A percentile compares a stretch with the other conserved stretches of the same genome.
Conservation (phyloP, 2,797 vertebrate genomes). For the Discoglossus pictus region DNA sequence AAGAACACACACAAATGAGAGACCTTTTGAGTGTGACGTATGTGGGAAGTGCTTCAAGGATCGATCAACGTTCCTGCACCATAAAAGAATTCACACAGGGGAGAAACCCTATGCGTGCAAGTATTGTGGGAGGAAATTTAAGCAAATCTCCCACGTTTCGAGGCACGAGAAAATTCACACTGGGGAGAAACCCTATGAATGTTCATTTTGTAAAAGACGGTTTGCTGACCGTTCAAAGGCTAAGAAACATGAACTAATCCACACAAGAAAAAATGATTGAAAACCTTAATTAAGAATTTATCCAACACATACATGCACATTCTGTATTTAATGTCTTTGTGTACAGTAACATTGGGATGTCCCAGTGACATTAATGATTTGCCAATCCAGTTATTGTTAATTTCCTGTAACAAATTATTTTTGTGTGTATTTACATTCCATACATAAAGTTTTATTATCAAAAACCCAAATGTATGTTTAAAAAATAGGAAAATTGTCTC, state of each 20-base stretch:
- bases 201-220: conserved; percentile 8
- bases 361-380: too few species aligned
- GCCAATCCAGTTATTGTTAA: too few species aligned
- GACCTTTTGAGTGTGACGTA: conserved; percentile 52
- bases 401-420: too few species aligned
- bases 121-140: conserved; percentile 41
- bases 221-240: conserved; percentile 35
- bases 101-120: conserved; percentile 46
- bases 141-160: conserved; percentile 28
- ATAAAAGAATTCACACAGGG: conserved; percentile 53
- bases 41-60: conserved; percentile 59
- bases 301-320: too few species aligned
- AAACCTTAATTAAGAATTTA: too few species aligned
- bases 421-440: too few species aligned
- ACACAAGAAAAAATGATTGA: neutral
- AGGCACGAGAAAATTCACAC: conserved; percentile 44
- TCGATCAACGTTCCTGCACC: conserved; percentile 56
- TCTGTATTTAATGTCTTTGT: too few species aligned
- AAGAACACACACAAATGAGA: conserved; percentile 54
- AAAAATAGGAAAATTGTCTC: too few species aligned
- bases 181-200: conserved; percentile 18
- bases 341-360: too few species aligned
- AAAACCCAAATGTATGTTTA: too few species aligned
- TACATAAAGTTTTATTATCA: too few species aligned
- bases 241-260: conserved; percentile 26